A percentile compares a stretch with the other conserved stretches of the same genome.
Conservation (phyloP, 1,140 invertebrate species). For the Eumeta japonica region DNA sequence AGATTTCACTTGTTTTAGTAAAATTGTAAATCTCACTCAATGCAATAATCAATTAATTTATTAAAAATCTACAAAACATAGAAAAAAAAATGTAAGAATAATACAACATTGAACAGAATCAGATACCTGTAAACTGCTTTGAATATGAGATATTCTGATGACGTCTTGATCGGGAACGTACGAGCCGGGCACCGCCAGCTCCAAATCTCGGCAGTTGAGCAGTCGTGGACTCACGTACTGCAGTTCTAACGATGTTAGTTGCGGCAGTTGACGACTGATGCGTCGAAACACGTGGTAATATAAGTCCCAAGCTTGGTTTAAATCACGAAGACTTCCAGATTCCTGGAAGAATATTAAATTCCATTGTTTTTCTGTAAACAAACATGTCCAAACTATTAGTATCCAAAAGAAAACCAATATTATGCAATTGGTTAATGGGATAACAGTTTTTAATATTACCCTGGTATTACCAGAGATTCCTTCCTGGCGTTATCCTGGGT, state of each 20-base stretch:
- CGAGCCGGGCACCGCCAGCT: constrained; percentile 92
- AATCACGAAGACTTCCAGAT: constrained; percentile 81
- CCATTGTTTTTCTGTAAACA: neutral
- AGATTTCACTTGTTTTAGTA: too few species aligned
- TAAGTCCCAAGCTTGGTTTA: constrained; percentile 97
- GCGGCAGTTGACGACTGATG: constrained; percentile 92
- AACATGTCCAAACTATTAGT: too few species aligned
- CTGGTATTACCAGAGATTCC: too few species aligned
- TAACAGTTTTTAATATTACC: too few species aligned
- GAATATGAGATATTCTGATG: constrained; percentile 86
- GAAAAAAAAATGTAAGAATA: too few species aligned
- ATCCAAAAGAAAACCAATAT: too few species aligned
- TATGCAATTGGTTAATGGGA: too few species aligned
- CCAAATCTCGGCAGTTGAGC: constrained; percentile 84
- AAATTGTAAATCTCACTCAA: too few species aligned
- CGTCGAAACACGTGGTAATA: constrained; percentile 97
- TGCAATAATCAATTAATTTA: too few species aligned
- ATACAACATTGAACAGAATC: too few species aligned
- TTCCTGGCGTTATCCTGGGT: too few species aligned
- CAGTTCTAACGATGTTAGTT: constrained; percentile 84
- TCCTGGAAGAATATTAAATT: constrained; percentile 30
- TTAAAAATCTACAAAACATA: too few species aligned
- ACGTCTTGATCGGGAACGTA: constrained; percentile 88
- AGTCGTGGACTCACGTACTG: constrained; percentile 95
- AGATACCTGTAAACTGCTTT: constrained; percentile 79